These are phyloP conservation scores for Eptesicus fuscus DNA, from an alignment of 2,113 vertebrate genomes.

Conservation along the genomic window DNA sequence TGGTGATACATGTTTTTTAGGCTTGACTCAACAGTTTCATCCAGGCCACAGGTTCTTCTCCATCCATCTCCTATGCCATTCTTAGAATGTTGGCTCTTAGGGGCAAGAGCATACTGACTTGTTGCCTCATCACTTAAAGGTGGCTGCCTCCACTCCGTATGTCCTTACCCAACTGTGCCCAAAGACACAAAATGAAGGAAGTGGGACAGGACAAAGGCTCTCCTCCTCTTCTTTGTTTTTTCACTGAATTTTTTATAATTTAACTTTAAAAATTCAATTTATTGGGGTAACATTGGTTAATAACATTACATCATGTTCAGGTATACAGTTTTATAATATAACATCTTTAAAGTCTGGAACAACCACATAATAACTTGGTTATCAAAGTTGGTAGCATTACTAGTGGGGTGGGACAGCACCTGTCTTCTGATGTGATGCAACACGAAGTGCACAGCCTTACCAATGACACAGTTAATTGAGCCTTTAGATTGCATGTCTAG, in stretches of 20 bases:
- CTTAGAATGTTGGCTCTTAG: neutral
- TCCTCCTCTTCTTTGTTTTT: neutral
- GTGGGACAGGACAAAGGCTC: neutral
- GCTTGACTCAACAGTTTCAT: neutral
- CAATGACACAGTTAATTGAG: neutral
- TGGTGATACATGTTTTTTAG: neutral
- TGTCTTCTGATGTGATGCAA: neutral
- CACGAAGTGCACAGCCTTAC: neutral
- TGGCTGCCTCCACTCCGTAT: neutral
- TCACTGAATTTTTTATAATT: neutral
- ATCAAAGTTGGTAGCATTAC: neutral
- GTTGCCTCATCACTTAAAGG: neutral
- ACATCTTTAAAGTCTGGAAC: neutral
- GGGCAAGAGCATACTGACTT: neutral
- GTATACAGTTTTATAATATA: neutral
- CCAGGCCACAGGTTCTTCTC: neutral
- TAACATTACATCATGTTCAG: neutral
- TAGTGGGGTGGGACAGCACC: neutral
- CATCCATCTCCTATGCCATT: neutral
- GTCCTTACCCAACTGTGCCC: neutral
- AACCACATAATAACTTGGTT: neutral
- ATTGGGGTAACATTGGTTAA: neutral
- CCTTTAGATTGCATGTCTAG: neutral
- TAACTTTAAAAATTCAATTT: neutral
- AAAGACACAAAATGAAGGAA: neutral